phyloP scores from a whole-genome alignment of 2,888 invertebrate genomes.

The Scaptomyza reducta region DNA sequence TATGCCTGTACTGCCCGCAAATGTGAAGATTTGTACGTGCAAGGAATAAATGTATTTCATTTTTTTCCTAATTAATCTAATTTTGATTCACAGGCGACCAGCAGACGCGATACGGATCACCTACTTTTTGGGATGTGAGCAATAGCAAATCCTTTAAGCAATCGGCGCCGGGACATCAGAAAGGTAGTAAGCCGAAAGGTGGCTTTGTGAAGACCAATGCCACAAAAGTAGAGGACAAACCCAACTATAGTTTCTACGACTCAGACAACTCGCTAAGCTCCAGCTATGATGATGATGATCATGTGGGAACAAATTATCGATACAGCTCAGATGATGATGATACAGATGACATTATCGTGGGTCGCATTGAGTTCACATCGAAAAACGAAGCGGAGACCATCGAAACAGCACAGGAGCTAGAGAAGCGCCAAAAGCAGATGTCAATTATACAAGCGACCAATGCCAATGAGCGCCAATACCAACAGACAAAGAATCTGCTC shows the following conservation, averaged over 20 bases:
- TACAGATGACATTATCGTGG: slow-evolving; percentile 85
- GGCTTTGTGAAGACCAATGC: neutral
- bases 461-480: slow-evolving; percentile 83
- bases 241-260: slow-evolving; percentile 75
- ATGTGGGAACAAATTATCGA: slow-evolving; percentile 48
- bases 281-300: slow-evolving; percentile 84
- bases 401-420: slow-evolving; percentile 86
- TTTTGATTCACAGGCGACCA: slow-evolving; percentile 78
- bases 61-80: neutral
- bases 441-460: slow-evolving; percentile 83
- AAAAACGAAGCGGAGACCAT: slow-evolving; percentile 94
- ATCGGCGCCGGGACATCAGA: slow-evolving; percentile 2
- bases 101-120: slow-evolving; percentile 83
- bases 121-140: slow-evolving; percentile 83
- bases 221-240: slow-evolving; percentile 24
- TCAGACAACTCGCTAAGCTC: slow-evolving; percentile 86
- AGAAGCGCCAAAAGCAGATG: slow-evolving; percentile 83
- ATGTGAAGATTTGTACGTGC: slow-evolving; percentile 87
- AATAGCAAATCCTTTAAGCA: slow-evolving; percentile 54
- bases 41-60: slow-evolving; percentile 18
- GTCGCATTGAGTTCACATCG: slow-evolving; percentile 92
- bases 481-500: slow-evolving; percentile 82
- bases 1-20: slow-evolving; percentile 86
- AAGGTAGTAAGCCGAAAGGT: slow-evolving; percentile 16
- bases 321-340: slow-evolving; percentile 79